A percentile compares a stretch with the other conserved stretches of the same genome.
These are phyloP conservation scores for Aleadryas rufinucha DNA, from an alignment of 2,113 vertebrate species.

Conservation along the genomic window DNA sequence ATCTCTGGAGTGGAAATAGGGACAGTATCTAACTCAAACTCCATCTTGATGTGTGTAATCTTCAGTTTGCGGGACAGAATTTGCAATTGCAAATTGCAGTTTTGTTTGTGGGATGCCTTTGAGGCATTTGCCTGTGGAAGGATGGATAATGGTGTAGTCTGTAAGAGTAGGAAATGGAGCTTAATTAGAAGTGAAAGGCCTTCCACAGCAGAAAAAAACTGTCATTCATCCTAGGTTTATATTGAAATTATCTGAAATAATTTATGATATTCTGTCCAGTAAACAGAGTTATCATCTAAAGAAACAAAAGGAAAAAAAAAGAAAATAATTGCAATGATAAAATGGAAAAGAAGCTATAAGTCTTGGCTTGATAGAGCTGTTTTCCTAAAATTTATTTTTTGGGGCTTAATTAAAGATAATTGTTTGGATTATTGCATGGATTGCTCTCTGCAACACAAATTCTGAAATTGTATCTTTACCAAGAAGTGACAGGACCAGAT, in stretches of 20 bases:
- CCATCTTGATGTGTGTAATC: background rate
- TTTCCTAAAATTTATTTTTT: background rate
- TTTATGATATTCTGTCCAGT: background rate
- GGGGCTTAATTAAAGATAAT: background rate
- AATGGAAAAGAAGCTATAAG: background rate
- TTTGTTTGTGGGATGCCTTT: background rate
- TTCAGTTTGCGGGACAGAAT: background rate
- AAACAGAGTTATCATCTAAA: background rate
- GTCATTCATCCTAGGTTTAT: background rate
- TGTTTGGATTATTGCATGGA: background rate
- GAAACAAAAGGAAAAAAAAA: background rate
- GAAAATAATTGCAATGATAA: background rate
- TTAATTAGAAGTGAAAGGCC: background rate
- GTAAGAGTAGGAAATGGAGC: background rate
- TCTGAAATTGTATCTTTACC: background rate
- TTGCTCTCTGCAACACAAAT: background rate
- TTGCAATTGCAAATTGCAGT: background rate
- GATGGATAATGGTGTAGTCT: background rate
- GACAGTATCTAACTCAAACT: background rate
- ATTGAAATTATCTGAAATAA: slow-evolving; percentile 39
- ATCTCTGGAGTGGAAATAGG: background rate
- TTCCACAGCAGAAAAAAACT: background rate
- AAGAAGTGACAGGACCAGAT: background rate
- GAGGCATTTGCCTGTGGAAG: background rate
- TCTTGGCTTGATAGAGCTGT: background rate